These are phyloP conservation scores for Scomber japonicus DNA, from an alignment of 2,113 vertebrate genomes.

Conservation along the genomic window DNA sequence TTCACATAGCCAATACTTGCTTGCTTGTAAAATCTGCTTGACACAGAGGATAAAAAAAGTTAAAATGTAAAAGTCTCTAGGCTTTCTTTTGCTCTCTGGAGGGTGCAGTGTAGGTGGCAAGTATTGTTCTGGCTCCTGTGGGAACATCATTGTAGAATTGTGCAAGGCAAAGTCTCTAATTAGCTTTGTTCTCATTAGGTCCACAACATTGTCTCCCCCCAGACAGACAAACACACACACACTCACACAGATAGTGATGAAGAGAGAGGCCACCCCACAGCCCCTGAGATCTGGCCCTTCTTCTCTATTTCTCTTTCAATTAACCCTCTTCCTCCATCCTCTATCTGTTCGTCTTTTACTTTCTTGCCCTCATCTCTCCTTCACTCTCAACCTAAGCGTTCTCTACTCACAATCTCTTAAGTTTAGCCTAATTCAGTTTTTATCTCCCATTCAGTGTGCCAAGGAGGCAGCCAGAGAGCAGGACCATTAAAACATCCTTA, in stretches of 20 bases:
- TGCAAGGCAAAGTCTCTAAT: constrained; percentile 72
- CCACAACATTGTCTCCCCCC: constrained; percentile 58
- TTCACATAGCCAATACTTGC: not conserved
- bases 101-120: constrained; percentile 54
- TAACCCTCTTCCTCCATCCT: constrained; percentile 63
- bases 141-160: constrained; percentile 52
- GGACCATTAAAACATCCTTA: constrained; percentile 65
- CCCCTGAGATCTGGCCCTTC: constrained; percentile 70
- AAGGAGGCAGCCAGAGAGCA: constrained; percentile 53
- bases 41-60: constrained; percentile 22
- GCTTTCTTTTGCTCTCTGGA: constrained; percentile 17
- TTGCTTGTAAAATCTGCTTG: constrained; percentile 38
- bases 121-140: constrained; percentile 55
- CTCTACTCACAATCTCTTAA: constrained; percentile 60
- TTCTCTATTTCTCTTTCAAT: constrained; percentile 72
- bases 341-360: constrained; percentile 58
- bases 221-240: constrained; percentile 52
- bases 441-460: constrained; percentile 63
- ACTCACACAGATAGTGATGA: constrained; percentile 23
- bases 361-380: constrained; percentile 47
- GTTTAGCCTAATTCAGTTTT: constrained; percentile 67
- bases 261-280: constrained; percentile 42
- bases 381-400: constrained; percentile 38
- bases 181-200: constrained; percentile 79
- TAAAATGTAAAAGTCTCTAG: constrained; percentile 31